phyloP scores from a whole-genome alignment of 2,797 vertebrate species.

The Echiichthys vipera region DNA sequence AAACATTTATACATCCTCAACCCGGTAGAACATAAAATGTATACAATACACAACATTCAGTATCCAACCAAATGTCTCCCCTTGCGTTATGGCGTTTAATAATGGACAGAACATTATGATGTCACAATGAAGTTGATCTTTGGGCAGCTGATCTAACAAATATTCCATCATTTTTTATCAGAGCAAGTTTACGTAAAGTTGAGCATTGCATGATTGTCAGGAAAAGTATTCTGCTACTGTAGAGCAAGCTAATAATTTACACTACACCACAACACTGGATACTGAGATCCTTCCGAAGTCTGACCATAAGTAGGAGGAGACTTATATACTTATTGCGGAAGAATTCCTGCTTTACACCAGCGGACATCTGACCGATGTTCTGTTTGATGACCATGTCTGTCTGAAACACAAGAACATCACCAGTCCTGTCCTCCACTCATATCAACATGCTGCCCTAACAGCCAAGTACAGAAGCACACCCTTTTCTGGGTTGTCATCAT shows the following conservation, averaged over 20 bases:
- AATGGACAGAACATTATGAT: no score
- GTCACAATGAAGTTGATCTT: no score
- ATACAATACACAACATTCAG: no score
- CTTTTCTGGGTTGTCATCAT: background rate
- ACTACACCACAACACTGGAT: no score
- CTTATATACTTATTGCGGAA: background rate
- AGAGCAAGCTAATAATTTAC: background rate
- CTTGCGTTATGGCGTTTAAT: no score
- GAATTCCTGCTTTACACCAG: background rate
- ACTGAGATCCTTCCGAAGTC: background rate
- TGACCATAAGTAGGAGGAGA: background rate
- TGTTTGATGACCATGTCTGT: no score
- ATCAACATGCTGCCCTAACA: background rate
- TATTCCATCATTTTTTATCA: background rate
- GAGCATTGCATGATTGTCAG: background rate
- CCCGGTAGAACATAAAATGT: no score
- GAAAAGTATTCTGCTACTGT: background rate
- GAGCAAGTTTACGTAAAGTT: background rate
- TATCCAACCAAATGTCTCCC: no score
- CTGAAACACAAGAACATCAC: background rate
- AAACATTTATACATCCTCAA: no score
- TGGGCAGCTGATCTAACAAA: background rate
- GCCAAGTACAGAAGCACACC: background rate
- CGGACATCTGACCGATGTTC: background rate
- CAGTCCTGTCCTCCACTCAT: background rate